Conservation (phyloP, 1,140 invertebrate species). For the Musca domestica region DNA sequence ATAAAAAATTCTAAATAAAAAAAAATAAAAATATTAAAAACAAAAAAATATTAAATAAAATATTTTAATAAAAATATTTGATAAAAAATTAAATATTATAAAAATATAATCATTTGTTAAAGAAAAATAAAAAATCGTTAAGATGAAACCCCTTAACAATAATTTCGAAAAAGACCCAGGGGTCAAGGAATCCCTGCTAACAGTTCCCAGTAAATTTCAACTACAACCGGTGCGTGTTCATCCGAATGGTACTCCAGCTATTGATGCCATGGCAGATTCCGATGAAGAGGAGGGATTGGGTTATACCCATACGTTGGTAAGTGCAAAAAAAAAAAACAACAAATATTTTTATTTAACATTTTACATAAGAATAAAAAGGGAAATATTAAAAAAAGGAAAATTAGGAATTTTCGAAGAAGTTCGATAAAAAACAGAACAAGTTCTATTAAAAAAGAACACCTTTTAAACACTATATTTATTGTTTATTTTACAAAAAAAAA, state of each 20-base stretch:
- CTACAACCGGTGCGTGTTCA: slow-evolving; percentile 32
- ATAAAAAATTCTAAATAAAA: no score
- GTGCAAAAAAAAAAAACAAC: slow-evolving; percentile 48
- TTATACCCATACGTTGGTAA: slow-evolving; percentile 79
- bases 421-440: no score
- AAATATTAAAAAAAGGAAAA: background rate
- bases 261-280: background rate
- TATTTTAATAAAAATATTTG: no score
- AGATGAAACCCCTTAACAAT: slow-evolving; percentile 28
- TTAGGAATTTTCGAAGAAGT: no score
- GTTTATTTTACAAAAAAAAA: no score
- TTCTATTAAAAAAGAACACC: no score
- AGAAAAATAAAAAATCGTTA: background rate
- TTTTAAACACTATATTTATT: no score
- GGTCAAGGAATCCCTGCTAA: slow-evolving; percentile 38
- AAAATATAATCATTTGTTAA: background rate
- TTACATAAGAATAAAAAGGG: background rate
- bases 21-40: no score
- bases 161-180: slow-evolving; percentile 33
- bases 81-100: no score
- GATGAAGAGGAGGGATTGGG: slow-evolving; percentile 66
- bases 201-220: slow-evolving; percentile 33
- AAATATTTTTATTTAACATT: background rate
- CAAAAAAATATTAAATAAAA: no score
- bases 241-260: slow-evolving; percentile 1